phyloP scores from a whole-genome alignment of 1,140 invertebrate genomes.

The Diuraphis noxia region DNA sequence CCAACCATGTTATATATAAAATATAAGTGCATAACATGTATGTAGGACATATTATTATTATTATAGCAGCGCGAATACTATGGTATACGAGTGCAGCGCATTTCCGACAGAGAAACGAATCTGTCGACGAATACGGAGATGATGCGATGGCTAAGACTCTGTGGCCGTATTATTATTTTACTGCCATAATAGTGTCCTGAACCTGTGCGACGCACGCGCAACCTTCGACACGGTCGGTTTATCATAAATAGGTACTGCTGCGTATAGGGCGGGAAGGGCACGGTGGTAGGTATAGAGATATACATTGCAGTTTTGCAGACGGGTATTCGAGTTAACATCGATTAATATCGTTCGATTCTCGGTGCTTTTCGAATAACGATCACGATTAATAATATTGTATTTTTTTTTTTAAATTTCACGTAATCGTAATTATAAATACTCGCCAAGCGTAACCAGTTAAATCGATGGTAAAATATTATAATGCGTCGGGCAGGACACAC shows the following conservation, averaged over 20 bases:
- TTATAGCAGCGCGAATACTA: neutral
- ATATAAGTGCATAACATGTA: neutral
- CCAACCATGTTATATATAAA: neutral
- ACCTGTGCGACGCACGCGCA: no score
- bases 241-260: neutral
- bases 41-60: neutral
- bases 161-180: neutral
- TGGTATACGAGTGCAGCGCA: neutral
- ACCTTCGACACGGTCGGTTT: neutral
- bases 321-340: neutral
- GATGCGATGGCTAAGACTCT: neutral
- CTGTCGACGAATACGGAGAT: neutral
- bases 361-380: neutral
- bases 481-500: neutral
- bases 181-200: neutral
- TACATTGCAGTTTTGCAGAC: neutral
- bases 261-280: neutral
- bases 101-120: neutral
- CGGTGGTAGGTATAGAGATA: no score
- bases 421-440: neutral
- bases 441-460: neutral
- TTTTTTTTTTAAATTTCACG: neutral
- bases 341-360: neutral
- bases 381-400: neutral
- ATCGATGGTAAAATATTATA: neutral